phyloP scores from a whole-genome alignment of 2,113 vertebrate species.

The Muntiacus reevesi region DNA sequence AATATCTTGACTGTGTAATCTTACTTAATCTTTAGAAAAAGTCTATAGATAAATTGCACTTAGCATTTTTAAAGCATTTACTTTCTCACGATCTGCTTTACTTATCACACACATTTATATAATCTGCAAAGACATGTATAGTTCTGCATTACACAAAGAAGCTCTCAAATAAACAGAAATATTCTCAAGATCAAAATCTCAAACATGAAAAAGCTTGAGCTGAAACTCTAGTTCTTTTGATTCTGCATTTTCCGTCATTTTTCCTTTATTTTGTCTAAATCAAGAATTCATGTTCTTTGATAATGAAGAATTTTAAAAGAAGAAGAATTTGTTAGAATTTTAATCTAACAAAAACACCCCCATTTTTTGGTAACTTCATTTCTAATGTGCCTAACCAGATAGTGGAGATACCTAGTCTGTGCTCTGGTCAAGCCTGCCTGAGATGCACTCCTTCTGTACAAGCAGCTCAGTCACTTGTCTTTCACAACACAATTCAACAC shows the following conservation, averaged over 20 bases:
- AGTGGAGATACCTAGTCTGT: background rate
- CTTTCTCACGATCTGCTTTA: background rate
- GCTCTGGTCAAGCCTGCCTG: background rate
- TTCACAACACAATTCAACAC: background rate
- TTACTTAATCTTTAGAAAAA: background rate
- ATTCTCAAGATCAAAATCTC: background rate
- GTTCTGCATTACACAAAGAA: background rate
- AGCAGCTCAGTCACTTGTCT: background rate
- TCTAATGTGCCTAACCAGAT: background rate
- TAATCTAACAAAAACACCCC: background rate
- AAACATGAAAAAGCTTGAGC: background rate
- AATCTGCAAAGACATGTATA: background rate
- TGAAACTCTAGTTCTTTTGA: background rate
- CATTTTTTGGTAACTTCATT: background rate
- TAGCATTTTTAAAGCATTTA: background rate
- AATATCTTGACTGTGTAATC: background rate
- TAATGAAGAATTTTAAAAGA: background rate
- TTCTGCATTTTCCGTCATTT: background rate
- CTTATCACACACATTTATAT: background rate
- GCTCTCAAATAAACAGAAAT: background rate
- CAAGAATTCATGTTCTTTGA: background rate
- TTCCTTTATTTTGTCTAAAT: background rate
- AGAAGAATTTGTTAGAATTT: background rate
- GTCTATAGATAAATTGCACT: background rate
- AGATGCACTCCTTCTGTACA: background rate